These are phyloP conservation scores for Neodontobutis hainanensis DNA, from an alignment of 2,113 vertebrate species.

Conservation along the genomic window DNA sequence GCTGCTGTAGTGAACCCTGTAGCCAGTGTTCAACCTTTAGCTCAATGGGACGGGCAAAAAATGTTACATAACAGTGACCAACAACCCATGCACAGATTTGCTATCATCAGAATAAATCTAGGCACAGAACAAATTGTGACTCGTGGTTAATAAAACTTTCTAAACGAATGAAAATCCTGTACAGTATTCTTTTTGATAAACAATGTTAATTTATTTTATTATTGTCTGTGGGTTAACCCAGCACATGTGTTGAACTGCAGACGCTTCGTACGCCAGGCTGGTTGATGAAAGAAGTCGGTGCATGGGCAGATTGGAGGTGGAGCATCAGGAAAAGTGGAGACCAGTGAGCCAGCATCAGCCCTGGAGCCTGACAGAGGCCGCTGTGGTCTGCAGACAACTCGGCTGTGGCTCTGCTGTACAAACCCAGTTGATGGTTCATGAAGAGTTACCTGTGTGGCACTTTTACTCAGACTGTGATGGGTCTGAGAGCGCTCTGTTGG, in stretches of 20 bases:
- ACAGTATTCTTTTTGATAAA: neutral
- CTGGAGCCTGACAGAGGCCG: slow-evolving; percentile 21
- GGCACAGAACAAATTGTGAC: no score
- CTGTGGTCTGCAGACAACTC: slow-evolving; percentile 35
- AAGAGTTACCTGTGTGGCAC: neutral
- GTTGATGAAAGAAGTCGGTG: neutral
- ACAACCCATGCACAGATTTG: no score
- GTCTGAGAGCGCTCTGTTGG: slow-evolving; percentile 19
- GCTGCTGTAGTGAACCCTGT: no score
- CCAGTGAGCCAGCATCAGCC: slow-evolving; percentile 1
- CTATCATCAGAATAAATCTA: no score
- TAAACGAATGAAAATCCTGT: no score
- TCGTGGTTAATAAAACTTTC: no score
- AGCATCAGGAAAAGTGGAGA: slow-evolving; percentile 1
- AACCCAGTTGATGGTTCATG: neutral
- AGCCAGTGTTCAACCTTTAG: no score
- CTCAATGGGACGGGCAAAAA: no score
- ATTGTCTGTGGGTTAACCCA: neutral
- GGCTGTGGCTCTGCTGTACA: slow-evolving; percentile 5
- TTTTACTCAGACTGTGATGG: slow-evolving; percentile 30
- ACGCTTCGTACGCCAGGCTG: neutral
- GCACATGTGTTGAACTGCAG: slow-evolving; percentile 3
- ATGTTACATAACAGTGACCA: no score
- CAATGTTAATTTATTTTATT: neutral
- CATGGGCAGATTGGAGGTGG: slow-evolving; percentile 16